Base-by-base conservation (phyloP, 2,113 vertebrate species). In the Phodopus roborovskii region DNA sequence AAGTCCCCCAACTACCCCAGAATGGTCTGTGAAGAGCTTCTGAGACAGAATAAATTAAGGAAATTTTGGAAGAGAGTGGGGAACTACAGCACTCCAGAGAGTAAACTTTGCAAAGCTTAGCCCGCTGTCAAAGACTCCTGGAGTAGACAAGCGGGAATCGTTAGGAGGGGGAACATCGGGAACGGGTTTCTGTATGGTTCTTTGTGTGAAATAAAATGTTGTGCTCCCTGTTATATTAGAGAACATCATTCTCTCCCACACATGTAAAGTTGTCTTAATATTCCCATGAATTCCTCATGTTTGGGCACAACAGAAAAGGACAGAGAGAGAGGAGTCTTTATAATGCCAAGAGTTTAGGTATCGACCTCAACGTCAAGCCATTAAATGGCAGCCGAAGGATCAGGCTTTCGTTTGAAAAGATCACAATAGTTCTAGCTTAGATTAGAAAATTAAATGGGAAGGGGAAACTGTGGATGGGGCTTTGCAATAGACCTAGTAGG, bases 331-430 rank as follows among this genome's bases (percentile, higher is more conserved):
- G 39, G 45, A 7, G 71, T 24, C 42, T 81, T 90, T 48, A 15
- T 48, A 53, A 74, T 5, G 30, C 20, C 39, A 73, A 73, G 28
- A 13, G 26, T 50, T 56, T 45, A 82, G 36, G 74, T 30, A 71
- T 30, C 71, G 89, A 36, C 30, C 28, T 50, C 48, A 73, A 64
- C 19, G 77, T 19, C 17, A 78, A 24, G 16, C 26, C 20, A 39
- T 58, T 53, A 33, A 74, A 70, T 0, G 20, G 71, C 28, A 42
- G 36, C 39, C 66, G 53, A 85, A 68, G 19, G 8, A 56, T 88
- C 77, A 85, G 62, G 45, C 24, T 58, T 77, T 94, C 50, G n/a
- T 74, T 79, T 91, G 77, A 88, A 89, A 92, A 62, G 3, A 90
- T 79, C 74, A 62, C 36, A 70, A 82, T 48, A 56, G 60, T 42